Base-by-base conservation (phyloP, 2,113 vertebrate species). In the Hiodon alosoides region DNA sequence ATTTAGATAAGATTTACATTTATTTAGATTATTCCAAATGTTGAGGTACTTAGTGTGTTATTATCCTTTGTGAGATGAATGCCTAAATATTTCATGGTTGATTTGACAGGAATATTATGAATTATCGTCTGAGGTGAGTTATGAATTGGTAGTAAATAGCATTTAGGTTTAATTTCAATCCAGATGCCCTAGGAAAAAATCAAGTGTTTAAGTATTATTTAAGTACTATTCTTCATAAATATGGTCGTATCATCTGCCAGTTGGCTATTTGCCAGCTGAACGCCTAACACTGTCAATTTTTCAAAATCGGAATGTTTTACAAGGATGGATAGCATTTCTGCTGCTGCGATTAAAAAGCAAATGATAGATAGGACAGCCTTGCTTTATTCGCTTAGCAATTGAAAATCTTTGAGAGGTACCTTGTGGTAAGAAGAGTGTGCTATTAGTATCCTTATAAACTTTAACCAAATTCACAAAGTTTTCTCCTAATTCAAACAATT, bases 11-110 rank as follows among this genome's bases (percentile, higher is more conserved):
- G 53, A 57, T 70, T 70, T 70, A 9, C 53, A n/a, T 69, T 69
- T 69, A 14, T 69, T 7, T 54, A 55, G 7, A 10, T 70, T 57
- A 70, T 55, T 70, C 53, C 68, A 70, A 70, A 70, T 70, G 53
- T 57, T 70, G 31, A 70, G 9, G n/a, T 62, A 16, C 16, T 70
- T 54, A 17, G 17, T 66, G 17, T 47, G 17, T 47, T 47, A 55
- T 16, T 54, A 70, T 55, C 52, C 8, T 70, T 57, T 46, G 17
- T 70, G 46, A 70, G 46, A 47, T 66, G 64, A 66, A 46, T 66
- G 48, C 5, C 31, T 17, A 66, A 48, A 48, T 66, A 48, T 66
- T 6, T 62, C 8, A 46, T 46, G 31, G 48, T 46, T 11, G 64
- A 66, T 46, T 48, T 66, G 4, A 66, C 11, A 47, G 17, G 31